Percentiles rank a stretch among this genome's conserved stretches.
Evolutionary conservation across 2,888 invertebrate genomes (phyloP).

Genomic region (Drosophila hamatofila): DNA sequence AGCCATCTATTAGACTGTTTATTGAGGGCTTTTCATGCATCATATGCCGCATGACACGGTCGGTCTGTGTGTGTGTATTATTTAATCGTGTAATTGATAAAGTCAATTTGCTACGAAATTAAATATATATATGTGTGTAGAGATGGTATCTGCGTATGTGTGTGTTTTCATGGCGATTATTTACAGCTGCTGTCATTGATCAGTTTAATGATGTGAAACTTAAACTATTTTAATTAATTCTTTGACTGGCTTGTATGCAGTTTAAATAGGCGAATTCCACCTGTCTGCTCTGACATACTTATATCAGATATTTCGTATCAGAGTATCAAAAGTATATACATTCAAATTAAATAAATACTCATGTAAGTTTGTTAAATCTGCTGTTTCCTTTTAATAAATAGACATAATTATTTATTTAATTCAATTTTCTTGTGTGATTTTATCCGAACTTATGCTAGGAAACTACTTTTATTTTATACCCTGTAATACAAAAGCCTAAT

Average conservation of each 20-base stretch:
- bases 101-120: slow-evolving; percentile 52
- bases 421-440: no score
- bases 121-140: slow-evolving; percentile 31
- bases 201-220: slow-evolving; percentile 45
- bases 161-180: not conserved
- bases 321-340: not conserved
- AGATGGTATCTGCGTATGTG: not conserved
- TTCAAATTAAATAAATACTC: no score
- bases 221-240: slow-evolving; percentile 49
- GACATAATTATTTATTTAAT: no score
- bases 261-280: not conserved
- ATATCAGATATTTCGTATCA: not conserved
- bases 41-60: slow-evolving; percentile 24
- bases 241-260: slow-evolving; percentile 14
- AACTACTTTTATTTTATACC: no score
- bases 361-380: no score
- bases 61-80: slow-evolving; percentile 16
- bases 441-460: no score
- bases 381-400: no score
- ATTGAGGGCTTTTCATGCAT: slow-evolving; percentile 9
- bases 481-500: no score
- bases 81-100: slow-evolving; percentile 59
- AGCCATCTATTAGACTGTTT: not conserved
- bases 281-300: not conserved
- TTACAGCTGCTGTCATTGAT: slow-evolving; percentile 36